Conservation (phyloP, 2,888 invertebrate species). For the Cryptus viduatorius region DNA sequence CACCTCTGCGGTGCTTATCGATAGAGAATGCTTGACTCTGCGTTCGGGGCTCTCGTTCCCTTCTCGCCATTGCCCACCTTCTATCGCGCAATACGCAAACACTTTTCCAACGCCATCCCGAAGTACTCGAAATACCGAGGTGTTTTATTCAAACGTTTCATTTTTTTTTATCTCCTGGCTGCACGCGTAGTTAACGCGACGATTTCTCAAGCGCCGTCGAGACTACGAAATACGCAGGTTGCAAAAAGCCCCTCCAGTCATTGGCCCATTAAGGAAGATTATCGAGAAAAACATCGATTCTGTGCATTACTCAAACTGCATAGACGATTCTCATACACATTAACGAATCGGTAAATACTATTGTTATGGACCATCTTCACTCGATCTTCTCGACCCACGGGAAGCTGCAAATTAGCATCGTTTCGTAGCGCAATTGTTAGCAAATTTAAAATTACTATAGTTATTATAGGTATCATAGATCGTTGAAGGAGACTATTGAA, state of each 20-base stretch:
- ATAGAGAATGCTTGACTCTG: slow-evolving; percentile 43
- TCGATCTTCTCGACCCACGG: too few relatives aligned
- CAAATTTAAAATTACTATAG: neutral
- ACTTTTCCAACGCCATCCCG: slow-evolving; percentile 4
- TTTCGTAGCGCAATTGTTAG: neutral
- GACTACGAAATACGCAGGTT: too few relatives aligned
- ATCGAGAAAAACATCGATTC: neutral
- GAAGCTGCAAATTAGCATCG: neutral
- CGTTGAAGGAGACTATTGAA: neutral
- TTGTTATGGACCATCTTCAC: neutral
- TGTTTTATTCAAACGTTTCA: too few relatives aligned
- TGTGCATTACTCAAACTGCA: neutral
- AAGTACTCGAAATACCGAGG: neutral
- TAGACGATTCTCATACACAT: neutral
- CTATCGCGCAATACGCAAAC: neutral
- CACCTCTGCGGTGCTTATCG: slow-evolving; percentile 54
- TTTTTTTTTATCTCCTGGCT: too few relatives aligned
- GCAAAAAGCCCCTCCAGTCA: too few relatives aligned
- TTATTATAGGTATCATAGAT: neutral
- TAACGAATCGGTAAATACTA: slow-evolving; percentile 5
- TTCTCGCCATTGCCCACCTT: slow-evolving; percentile 29
- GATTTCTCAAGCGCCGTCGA: too few relatives aligned
- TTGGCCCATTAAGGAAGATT: neutral
- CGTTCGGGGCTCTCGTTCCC: slow-evolving; percentile 39
- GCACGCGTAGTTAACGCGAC: too few relatives aligned